Conservation (phyloP, 92 coral and sea anemone genomes). For the Porites evermanni region DNA sequence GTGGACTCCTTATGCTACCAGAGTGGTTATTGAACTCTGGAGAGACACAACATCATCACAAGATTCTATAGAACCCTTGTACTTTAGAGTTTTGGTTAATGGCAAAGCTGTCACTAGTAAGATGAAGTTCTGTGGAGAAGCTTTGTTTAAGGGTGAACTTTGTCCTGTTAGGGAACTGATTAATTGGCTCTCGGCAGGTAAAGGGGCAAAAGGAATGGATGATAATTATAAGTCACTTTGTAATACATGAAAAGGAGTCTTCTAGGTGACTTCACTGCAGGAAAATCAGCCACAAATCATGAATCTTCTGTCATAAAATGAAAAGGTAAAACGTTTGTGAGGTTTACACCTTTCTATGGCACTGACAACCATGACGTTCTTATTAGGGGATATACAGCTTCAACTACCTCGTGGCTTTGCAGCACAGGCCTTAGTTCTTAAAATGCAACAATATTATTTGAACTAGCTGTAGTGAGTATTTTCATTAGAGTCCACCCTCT, state of each 20-base stretch:
- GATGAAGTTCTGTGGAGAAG: constrained; percentile 73
- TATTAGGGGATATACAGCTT: too few species aligned
- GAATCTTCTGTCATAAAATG: too few species aligned
- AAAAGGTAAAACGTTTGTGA: too few species aligned
- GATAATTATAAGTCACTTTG: constrained; percentile 17
- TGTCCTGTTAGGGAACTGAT: constrained; percentile 83
- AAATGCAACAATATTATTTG: too few species aligned
- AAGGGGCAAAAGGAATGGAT: constrained; percentile 21
- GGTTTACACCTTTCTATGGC: too few species aligned
- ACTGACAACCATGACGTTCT: too few species aligned
- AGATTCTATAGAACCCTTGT: background rate
- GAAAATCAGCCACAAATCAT: too few species aligned
- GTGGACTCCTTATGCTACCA: constrained; percentile 86
- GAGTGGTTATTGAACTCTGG: constrained; percentile 94
- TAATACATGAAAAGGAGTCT: background rate
- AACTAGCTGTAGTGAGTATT: too few species aligned
- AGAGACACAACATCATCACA: constrained; percentile 4
- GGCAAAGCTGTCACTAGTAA: constrained; percentile 81
- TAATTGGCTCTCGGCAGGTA: constrained; percentile 60
- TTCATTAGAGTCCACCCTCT: too few species aligned
- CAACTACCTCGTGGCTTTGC: too few species aligned
- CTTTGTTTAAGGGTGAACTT: constrained; percentile 67
- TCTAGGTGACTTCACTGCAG: too few species aligned
- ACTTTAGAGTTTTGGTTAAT: constrained; percentile 78
- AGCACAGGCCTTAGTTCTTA: too few species aligned